Evolutionary conservation across 2,888 invertebrate species (phyloP).

Genomic region (Eristalis pertinax): DNA sequence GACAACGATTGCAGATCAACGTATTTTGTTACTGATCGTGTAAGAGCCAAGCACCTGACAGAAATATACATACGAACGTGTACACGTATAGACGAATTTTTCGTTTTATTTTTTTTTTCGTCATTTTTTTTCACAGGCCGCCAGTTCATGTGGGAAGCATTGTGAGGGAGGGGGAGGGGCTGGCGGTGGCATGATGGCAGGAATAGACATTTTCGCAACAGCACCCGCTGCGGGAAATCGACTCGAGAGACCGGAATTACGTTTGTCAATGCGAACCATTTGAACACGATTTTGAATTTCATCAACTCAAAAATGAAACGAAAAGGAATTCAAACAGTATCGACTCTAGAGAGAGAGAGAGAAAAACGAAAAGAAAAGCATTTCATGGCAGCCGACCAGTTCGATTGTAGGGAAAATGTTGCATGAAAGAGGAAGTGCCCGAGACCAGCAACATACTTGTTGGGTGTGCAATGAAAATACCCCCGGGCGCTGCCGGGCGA

Average conservation of each 20-base stretch:
- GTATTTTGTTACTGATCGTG: conserved; percentile 56
- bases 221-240: conserved; percentile 33
- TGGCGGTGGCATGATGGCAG: neutral
- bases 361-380: conserved; percentile 19
- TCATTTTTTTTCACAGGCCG: conserved; percentile 17
- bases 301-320: neutral
- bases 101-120: conserved; percentile 21
- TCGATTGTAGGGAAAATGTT: conserved; percentile 32
- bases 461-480: conserved; percentile 35
- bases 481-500: conserved; percentile 29
- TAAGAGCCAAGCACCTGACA: conserved; percentile 61
- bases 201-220: conserved; percentile 29
- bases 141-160: neutral
- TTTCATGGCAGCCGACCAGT: conserved; percentile 36
- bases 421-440: conserved; percentile 58
- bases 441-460: conserved; percentile 21
- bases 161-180: no score
- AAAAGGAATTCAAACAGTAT: neutral
- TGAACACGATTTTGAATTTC: conserved; percentile 39
- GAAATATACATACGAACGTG: conserved; percentile 15
- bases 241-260: conserved; percentile 48
- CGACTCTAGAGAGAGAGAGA: no score
- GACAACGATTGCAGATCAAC: conserved; percentile 57
- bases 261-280: conserved; percentile 46
- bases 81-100: neutral